These are phyloP conservation scores for Alsophila aescularia DNA, from an alignment of 2,888 invertebrate genomes.

Conservation along the genomic window DNA sequence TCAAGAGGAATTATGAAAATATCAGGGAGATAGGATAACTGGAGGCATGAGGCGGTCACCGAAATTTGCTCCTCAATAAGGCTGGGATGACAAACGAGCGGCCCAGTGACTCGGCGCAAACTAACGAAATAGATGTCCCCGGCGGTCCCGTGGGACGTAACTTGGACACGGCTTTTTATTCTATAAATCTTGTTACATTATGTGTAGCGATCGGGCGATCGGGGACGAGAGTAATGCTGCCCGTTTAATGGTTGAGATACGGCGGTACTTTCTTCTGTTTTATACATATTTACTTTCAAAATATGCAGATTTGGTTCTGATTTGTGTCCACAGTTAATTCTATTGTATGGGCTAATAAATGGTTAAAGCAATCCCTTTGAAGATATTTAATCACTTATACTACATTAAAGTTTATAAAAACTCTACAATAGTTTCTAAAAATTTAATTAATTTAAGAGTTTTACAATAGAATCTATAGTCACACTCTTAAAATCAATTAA, in stretches of 20 bases:
- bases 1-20: conserved; percentile 65
- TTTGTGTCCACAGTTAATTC: no score
- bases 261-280: neutral
- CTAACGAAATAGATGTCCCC: conserved; percentile 60
- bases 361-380: no score
- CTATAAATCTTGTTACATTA: conserved; percentile 47
- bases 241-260: conserved; percentile 16
- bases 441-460: no score
- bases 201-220: conserved; percentile 29
- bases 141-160: conserved; percentile 44
- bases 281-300: neutral
- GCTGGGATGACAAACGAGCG: conserved; percentile 68
- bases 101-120: conserved; percentile 64
- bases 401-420: no score
- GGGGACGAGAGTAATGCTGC: conserved; percentile 21
- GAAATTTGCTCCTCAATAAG: conserved; percentile 67
- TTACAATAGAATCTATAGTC: no score
- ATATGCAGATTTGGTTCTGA: no score
- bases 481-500: neutral
- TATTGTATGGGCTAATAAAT: no score
- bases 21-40: conserved; percentile 64
- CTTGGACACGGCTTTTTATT: conserved; percentile 48
- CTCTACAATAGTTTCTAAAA: no score
- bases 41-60: conserved; percentile 58
- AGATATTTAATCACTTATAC: no score